phyloP scores from a whole-genome alignment of 2,888 invertebrate genomes.

The Acanthopleura granulata region DNA sequence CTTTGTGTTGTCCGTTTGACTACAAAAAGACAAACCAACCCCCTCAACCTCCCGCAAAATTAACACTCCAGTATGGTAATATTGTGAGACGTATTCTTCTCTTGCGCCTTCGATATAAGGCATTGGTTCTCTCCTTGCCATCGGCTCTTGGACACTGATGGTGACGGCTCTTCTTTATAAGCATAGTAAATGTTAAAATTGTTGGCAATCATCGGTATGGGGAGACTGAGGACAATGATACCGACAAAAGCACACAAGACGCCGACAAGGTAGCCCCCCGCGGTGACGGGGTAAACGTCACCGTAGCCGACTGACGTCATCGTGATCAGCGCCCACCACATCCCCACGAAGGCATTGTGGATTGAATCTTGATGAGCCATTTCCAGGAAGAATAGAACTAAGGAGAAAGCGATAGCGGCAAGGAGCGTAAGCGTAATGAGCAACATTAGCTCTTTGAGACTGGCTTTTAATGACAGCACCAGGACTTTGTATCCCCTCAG shows the following conservation, averaged over 20 bases:
- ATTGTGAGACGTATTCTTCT: no score
- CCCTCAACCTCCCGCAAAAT: no score
- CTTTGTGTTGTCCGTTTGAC: no score
- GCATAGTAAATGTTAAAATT: background rate
- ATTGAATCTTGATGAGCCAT: background rate
- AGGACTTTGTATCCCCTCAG: background rate
- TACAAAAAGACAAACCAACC: no score
- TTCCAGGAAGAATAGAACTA: background rate
- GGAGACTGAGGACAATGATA: background rate
- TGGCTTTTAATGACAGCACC: background rate
- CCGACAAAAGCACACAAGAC: background rate
- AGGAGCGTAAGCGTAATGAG: background rate
- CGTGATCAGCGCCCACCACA: slow-evolving; percentile 5
- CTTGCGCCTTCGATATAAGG: no score
- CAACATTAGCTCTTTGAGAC: background rate
- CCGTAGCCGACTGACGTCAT: background rate
- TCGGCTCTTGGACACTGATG: background rate
- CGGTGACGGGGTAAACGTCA: background rate
- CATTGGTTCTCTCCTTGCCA: background rate
- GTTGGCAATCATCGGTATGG: background rate
- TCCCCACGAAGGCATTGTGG: background rate
- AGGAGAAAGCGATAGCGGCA: background rate
- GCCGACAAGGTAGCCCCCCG: background rate
- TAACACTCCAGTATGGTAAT: no score
- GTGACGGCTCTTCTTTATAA: background rate